Conservation (phyloP, 1,140 invertebrate species). For the Arion vulgaris region DNA sequence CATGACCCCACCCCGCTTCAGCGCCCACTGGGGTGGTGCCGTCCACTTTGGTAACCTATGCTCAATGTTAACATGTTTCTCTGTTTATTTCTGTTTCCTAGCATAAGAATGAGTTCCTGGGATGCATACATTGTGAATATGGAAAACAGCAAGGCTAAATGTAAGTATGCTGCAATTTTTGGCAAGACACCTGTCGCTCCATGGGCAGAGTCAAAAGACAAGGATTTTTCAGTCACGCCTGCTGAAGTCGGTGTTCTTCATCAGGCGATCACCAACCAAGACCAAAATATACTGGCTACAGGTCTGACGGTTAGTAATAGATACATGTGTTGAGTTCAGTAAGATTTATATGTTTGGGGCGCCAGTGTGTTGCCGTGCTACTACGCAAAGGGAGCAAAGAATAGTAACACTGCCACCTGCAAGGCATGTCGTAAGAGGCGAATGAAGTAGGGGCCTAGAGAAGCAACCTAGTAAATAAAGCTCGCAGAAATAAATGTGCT, state of each 20-base stretch:
- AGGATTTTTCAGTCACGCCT: not conserved
- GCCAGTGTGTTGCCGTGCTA: too few relatives aligned
- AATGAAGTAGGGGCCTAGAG: too few relatives aligned
- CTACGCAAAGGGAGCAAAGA: too few relatives aligned
- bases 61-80: too few relatives aligned
- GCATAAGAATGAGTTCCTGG: not conserved
- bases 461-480: too few relatives aligned
- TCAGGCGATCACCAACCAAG: not conserved
- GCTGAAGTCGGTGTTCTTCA: not conserved
- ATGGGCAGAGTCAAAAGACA: constrained; percentile 18
- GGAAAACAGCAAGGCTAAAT: not conserved
- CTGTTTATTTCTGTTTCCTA: not conserved
- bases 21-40: too few relatives aligned
- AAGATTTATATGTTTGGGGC: too few relatives aligned
- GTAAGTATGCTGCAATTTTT: constrained; percentile 7
- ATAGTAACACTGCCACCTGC: too few relatives aligned
- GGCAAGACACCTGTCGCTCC: not conserved
- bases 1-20: too few relatives aligned
- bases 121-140: not conserved
- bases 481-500: too few relatives aligned
- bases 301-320: not conserved
- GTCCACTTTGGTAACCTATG: too few relatives aligned
- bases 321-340: not conserved
- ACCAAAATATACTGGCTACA: not conserved
- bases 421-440: too few relatives aligned